Conservation (phyloP, 2,797 vertebrate species). For the Echeneis naucrates region DNA sequence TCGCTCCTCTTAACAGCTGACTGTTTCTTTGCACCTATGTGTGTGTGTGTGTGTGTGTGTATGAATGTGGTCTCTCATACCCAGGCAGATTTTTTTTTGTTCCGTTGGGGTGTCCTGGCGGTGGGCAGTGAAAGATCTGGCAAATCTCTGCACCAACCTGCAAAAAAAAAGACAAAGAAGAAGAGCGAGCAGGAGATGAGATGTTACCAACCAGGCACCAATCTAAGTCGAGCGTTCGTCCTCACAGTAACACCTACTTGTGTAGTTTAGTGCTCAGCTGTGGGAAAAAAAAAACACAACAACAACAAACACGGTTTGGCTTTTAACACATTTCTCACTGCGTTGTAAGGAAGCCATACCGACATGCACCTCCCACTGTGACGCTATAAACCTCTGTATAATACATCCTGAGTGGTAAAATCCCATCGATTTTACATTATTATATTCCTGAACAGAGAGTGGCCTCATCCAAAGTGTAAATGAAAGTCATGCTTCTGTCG, state of each 20-base stretch:
- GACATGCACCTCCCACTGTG: slow-evolving; percentile 24
- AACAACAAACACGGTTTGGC: slow-evolving; percentile 69
- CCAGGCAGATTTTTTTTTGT: slow-evolving; percentile 11
- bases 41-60: slow-evolving; percentile 38
- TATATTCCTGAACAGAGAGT: slow-evolving; percentile 26
- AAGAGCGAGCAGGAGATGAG: slow-evolving; percentile 24
- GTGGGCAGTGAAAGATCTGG: slow-evolving; percentile 8
- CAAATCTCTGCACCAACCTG: slow-evolving; percentile 51
- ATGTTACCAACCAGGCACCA: slow-evolving; percentile 8
- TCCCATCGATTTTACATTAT: slow-evolving; percentile 30
- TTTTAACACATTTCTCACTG: slow-evolving; percentile 61
- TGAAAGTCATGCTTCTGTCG: slow-evolving; percentile 36
- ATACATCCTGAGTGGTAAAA: slow-evolving; percentile 21
- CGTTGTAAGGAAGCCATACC: slow-evolving; percentile 27
- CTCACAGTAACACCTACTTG: slow-evolving; percentile 13
- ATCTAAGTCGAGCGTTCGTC: slow-evolving; percentile 14
- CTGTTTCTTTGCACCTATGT: slow-evolving; percentile 13
- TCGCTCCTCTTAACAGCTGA: slow-evolving; percentile 44
- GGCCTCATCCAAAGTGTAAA: slow-evolving; percentile 28
- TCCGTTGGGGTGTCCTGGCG: slow-evolving; percentile 14
- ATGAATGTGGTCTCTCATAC: slow-evolving; percentile 40
- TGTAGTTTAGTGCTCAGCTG: slow-evolving; percentile 53
- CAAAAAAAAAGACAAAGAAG: slow-evolving; percentile 41
- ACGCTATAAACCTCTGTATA: neutral
- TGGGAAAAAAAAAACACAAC: slow-evolving; percentile 70